Evolutionary conservation across 2,797 vertebrate species (phyloP).

Genomic region (Paratrypauchen microcephalus): DNA sequence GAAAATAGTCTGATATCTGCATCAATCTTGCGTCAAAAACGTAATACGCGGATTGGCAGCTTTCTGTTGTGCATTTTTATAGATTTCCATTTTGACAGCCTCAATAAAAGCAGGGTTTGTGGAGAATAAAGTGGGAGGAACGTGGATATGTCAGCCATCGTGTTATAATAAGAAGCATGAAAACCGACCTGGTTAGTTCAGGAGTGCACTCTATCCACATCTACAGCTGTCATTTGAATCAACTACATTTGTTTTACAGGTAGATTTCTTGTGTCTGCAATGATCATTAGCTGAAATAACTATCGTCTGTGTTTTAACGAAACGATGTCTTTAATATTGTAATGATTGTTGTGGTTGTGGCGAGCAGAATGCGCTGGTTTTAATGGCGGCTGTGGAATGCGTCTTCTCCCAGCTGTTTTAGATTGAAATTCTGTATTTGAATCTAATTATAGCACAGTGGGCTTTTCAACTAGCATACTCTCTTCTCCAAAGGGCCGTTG

Average conservation of each 20-base stretch:
- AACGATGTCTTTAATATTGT: conserved; percentile 40
- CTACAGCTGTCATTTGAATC: conserved; percentile 34
- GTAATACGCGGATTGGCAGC: conserved; percentile 33
- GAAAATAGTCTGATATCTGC: not conserved
- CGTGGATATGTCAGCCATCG: conserved; percentile 33
- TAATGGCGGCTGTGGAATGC: conserved; percentile 69
- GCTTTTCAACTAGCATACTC: conserved; percentile 42
- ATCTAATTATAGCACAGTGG: conserved; percentile 74
- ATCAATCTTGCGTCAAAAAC: conserved; percentile 46
- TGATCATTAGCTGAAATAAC: not conserved
- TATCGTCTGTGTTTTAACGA: conserved; percentile 13
- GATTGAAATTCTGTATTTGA: conserved; percentile 61
- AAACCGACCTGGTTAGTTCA: conserved; percentile 54
- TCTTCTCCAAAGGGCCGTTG: conserved; percentile 31
- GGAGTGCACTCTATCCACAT: conserved; percentile 29
- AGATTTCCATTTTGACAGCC: conserved; percentile 23
- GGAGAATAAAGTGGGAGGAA: conserved; percentile 12
- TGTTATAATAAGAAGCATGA: conserved; percentile 40
- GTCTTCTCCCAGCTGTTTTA: conserved; percentile 71
- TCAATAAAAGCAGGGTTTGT: conserved; percentile 7
- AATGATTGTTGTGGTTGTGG: conserved; percentile 23
- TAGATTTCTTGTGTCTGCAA: not conserved
- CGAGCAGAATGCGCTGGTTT: conserved; percentile 52
- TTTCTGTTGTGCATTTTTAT: conserved; percentile 22
- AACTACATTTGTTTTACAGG: conserved; percentile 15